Evolutionary conservation across 2,888 invertebrate species (phyloP).

Genomic region (Venusia cambrica): DNA sequence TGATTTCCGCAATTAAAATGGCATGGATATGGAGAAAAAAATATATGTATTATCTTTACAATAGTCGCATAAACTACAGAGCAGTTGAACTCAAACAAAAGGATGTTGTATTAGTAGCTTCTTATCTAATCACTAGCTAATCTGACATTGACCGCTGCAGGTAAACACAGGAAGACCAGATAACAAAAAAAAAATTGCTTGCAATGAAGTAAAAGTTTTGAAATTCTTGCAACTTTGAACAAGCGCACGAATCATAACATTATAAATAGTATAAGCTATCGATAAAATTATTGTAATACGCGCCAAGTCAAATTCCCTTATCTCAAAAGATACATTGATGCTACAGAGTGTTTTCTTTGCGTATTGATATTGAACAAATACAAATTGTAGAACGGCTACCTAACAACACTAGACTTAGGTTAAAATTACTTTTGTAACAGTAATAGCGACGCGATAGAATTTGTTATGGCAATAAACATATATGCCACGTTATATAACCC

Average conservation of each 20-base stretch:
- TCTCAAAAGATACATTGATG: too few relatives aligned
- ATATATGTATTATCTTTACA: slow-evolving; percentile 2
- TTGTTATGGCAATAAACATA: slow-evolving; percentile 25
- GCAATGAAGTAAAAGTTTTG: slow-evolving; percentile 8
- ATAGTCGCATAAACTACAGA: slow-evolving; percentile 11
- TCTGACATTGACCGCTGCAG: slow-evolving; percentile 24
- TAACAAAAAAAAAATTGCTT: slow-evolving; percentile 14
- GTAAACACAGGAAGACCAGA: slow-evolving; percentile 21
- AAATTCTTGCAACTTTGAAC: slow-evolving; percentile 2
- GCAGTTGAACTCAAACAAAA: slow-evolving; percentile 19
- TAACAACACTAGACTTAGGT: slow-evolving; percentile 6
- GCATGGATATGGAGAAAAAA: too few relatives aligned
- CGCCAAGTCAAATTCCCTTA: too few relatives aligned
- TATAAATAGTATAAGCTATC: too few relatives aligned
- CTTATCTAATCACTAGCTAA: slow-evolving; percentile 20
- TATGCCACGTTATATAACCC: slow-evolving; percentile 26
- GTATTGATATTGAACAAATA: too few relatives aligned
- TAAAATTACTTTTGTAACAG: too few relatives aligned
- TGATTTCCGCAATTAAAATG: too few relatives aligned
- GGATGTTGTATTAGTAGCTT: slow-evolving; percentile 21
- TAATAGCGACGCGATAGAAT: slow-evolving; percentile 16
- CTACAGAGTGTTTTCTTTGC: too few relatives aligned
- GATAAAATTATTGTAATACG: too few relatives aligned
- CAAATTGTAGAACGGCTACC: too few relatives aligned
- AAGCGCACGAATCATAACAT: too few relatives aligned